These are phyloP conservation scores for Toxostoma redivivum DNA, from an alignment of 2,113 vertebrate species.

Conservation along the genomic window DNA sequence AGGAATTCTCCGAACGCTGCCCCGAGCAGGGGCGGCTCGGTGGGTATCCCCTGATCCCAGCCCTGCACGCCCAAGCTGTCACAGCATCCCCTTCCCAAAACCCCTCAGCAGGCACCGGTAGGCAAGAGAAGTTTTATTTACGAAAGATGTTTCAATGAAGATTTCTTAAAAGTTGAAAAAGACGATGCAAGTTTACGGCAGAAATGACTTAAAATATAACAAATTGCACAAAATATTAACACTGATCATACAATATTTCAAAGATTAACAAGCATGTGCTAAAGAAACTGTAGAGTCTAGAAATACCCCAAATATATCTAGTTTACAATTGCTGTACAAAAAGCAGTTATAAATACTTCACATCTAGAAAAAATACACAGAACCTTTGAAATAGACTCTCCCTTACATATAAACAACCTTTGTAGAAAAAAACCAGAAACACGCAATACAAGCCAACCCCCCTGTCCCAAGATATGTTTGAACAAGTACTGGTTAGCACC, in stretches of 20 bases:
- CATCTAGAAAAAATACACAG: conserved; percentile 93
- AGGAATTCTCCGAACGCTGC: background rate
- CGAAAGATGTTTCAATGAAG: conserved; percentile 41
- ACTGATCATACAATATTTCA: conserved; percentile 77
- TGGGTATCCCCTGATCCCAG: background rate
- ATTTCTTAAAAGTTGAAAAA: conserved; percentile 48
- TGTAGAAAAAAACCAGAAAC: conserved; percentile 72
- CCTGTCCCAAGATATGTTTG: background rate
- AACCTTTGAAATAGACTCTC: conserved; percentile 85
- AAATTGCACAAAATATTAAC: conserved; percentile 87
- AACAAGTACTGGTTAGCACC: conserved; percentile 78
- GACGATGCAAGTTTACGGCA: conserved; percentile 55
- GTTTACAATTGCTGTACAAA: conserved; percentile 87
- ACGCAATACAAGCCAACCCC: background rate
- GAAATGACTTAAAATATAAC: conserved; percentile 76
- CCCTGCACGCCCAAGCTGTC: background rate
- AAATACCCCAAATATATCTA: conserved; percentile 80
- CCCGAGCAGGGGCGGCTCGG: background rate
- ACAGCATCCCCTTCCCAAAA: background rate
- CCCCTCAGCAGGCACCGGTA: background rate
- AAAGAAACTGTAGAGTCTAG: conserved; percentile 69
- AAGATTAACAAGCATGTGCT: conserved; percentile 71
- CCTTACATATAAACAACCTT: conserved; percentile 83
- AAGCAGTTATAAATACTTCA: conserved; percentile 93
- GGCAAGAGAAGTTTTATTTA: conserved; percentile 69